Percentiles rank a stretch among this genome's conserved stretches.
phyloP scores from a whole-genome alignment of 23 tunicate genomes.

The Trididemnum miniatum region DNA sequence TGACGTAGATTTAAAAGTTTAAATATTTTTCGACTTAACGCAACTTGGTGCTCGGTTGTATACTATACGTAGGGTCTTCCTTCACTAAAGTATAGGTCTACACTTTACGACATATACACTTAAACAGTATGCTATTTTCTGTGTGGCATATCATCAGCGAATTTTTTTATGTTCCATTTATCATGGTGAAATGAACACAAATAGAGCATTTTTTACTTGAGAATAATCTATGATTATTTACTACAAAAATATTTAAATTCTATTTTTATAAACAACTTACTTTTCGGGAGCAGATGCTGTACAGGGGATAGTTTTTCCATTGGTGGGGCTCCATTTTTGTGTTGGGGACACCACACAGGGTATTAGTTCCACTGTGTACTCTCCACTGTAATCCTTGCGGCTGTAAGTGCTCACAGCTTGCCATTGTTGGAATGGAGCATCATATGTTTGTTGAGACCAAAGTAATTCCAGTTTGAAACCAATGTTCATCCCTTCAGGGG shows the following conservation, averaged over 20 bases:
- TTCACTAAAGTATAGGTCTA: too few species aligned
- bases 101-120: too few species aligned
- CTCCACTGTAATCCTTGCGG: constrained; percentile 96
- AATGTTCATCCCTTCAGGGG: constrained; percentile 91
- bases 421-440: constrained; percentile 95
- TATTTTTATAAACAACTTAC: constrained; percentile 31
- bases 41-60: too few species aligned
- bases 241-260: background rate
- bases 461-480: constrained; percentile 66
- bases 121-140: too few species aligned
- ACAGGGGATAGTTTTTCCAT: constrained; percentile 54
- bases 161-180: too few species aligned
- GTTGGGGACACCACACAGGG: constrained; percentile 96
- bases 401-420: constrained; percentile 96
- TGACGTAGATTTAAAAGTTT: too few species aligned
- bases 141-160: too few species aligned
- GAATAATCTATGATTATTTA: background rate
- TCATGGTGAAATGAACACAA: too few species aligned
- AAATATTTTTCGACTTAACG: too few species aligned
- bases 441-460: constrained; percentile 86
- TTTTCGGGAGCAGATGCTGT: constrained; percentile 79
- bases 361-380: constrained; percentile 75
- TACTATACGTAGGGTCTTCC: too few species aligned
- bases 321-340: constrained; percentile 58
- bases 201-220: too few species aligned